A percentile compares a stretch with the other conserved stretches of the same genome.
phyloP scores from a whole-genome alignment of 2,113 vertebrate genomes.

The Rhinoptilus africanus region DNA sequence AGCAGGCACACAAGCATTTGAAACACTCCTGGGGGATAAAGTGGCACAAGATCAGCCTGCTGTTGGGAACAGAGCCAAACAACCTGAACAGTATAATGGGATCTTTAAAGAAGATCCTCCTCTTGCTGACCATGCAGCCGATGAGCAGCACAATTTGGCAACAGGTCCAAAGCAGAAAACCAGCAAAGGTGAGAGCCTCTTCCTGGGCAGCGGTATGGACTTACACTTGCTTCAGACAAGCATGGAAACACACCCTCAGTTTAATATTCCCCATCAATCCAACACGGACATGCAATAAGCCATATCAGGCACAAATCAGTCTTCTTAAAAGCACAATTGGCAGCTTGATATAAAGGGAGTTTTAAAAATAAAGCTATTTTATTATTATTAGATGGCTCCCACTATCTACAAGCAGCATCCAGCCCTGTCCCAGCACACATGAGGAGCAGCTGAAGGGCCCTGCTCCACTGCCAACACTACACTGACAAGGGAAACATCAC shows the following conservation, averaged over 20 bases:
- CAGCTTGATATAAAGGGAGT: background rate
- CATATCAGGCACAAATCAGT: background rate
- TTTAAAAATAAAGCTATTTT: background rate
- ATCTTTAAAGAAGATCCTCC: background rate
- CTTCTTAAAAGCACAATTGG: background rate
- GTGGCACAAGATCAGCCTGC: background rate
- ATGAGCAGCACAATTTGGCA: background rate
- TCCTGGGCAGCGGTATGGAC: background rate
- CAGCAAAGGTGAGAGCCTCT: background rate
- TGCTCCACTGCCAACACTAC: rapidly evolving
- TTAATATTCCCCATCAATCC: background rate
- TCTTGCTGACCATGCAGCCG: rapidly evolving
- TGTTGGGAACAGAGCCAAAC: background rate
- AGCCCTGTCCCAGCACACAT: rapidly evolving
- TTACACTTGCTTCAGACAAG: background rate
- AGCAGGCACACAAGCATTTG: background rate
- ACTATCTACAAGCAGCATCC: background rate
- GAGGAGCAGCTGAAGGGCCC: background rate
- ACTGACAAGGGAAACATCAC: rapidly evolving
- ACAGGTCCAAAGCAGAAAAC: background rate
- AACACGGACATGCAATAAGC: background rate
- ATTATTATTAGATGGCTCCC: background rate
- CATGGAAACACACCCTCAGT: background rate
- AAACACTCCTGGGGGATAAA: background rate
- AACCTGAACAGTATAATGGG: background rate